Evolutionary conservation across 2,797 vertebrate species (phyloP), one percentile per base, ranked within the genome.

Genomic region (Pangasius sanitwongsei): DNA sequence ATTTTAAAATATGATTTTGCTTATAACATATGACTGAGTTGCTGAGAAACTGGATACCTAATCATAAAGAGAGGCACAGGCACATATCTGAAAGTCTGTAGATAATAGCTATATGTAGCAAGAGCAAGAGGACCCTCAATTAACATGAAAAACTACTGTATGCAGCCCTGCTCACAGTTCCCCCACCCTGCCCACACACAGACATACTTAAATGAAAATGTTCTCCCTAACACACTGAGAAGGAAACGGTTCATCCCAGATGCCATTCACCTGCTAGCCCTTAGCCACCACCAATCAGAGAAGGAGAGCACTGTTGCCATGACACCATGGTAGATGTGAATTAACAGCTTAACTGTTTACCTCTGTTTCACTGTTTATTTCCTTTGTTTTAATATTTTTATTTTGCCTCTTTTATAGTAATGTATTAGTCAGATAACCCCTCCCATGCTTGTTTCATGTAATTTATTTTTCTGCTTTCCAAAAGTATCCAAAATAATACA

Each of bases 261-360:
- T 93, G 90, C 89, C 91, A 89, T 89, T 87, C 59, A 85, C 48
- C 61, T 81, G 28, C 81, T 83, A 88, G 57, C 85, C 92, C 91
- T 93, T 94, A 94, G 95, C 93, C 93, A 90, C 70, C 37, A 82
- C 95, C 95, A 95, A 95, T 95, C 93, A 94, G 94, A 93, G 89
- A 89, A 70, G 87, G 87, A 88, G 91, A 88, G 92, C 90, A 85
- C 94, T 95, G 95, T 96, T 96, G 94, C 94, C 93, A 96, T 95
- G 95, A 94, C 91, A 65, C 93, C 92, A 86, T 8, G 89, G 93
- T 93, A 96, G 93, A 94, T 89, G 90, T 94, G 94, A 95, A 95
- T 95, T 93, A 95, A 92, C 92, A 93, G 92, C 92, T 91, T 55
- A 34, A 57, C 53, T 93, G 92, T 94, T 93, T 93, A 93, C 81